Percentiles rank a stretch among this genome's conserved stretches.
Evolutionary conservation across 2,888 invertebrate species (phyloP).

Genomic region (Scaptomyza parva): DNA sequence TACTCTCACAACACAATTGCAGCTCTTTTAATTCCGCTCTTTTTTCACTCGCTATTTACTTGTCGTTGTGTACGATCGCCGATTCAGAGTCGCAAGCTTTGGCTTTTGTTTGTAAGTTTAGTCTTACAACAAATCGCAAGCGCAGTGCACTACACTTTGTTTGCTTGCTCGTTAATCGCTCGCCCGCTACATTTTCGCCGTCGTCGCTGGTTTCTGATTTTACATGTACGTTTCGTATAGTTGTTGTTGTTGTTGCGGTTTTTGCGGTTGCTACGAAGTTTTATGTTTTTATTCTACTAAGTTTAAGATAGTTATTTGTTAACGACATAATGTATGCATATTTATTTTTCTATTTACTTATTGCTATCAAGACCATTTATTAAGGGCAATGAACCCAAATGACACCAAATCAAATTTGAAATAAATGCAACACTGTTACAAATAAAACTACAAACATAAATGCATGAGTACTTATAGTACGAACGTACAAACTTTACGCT

Average conservation of each 20-base stretch:
- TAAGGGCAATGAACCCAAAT: too few relatives aligned
- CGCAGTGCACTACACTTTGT: slow-evolving; percentile 52
- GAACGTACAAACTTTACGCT: too few relatives aligned
- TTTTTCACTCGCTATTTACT: slow-evolving; percentile 27
- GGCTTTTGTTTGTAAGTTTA: slow-evolving; percentile 36
- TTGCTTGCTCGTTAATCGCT: slow-evolving; percentile 46
- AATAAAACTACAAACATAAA: too few relatives aligned
- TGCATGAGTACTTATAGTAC: too few relatives aligned
- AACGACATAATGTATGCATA: slow-evolving; percentile 47
- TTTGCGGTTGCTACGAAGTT: slow-evolving; percentile 41
- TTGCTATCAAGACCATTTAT: not conserved
- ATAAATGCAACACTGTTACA: too few relatives aligned
- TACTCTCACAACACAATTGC: slow-evolving; percentile 6
- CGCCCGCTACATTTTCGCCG: slow-evolving; percentile 1
- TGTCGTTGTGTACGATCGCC: slow-evolving; percentile 45
- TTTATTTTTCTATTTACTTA: not conserved
- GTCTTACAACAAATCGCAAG: slow-evolving; percentile 65
- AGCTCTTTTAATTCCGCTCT: slow-evolving; percentile 4
- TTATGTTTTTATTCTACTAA: slow-evolving; percentile 27
- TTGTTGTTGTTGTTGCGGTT: slow-evolving; percentile 26
- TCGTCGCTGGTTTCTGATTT: slow-evolving; percentile 34
- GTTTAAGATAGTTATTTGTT: slow-evolving; percentile 40
- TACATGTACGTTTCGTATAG: slow-evolving; percentile 22
- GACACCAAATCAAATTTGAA: too few relatives aligned
- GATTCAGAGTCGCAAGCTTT: slow-evolving; percentile 21